phyloP scores from a whole-genome alignment of 2,113 vertebrate genomes.

The Casuarius casuarius region DNA sequence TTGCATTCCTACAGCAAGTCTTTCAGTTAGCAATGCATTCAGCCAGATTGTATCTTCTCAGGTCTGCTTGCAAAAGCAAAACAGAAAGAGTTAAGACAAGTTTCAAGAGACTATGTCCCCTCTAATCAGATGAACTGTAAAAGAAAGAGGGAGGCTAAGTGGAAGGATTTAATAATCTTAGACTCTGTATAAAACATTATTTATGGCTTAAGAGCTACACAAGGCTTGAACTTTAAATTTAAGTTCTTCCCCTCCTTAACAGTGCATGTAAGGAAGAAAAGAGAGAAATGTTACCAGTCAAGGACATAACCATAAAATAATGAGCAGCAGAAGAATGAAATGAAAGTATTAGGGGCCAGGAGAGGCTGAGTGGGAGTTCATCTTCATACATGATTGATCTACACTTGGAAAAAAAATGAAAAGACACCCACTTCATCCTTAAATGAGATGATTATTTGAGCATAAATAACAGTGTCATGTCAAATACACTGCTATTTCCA shows the following conservation, averaged over 20 bases:
- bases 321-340: slow-evolving; percentile 53
- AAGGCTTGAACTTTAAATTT: not conserved
- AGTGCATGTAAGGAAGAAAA: slow-evolving; percentile 50
- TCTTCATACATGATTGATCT: slow-evolving; percentile 65
- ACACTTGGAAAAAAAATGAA: slow-evolving; percentile 10
- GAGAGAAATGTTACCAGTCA: slow-evolving; percentile 66
- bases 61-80: slow-evolving; percentile 8
- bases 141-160: slow-evolving; percentile 36
- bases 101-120: not conserved
- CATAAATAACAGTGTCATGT: slow-evolving; percentile 57
- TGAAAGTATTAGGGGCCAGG: slow-evolving; percentile 39
- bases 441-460: slow-evolving; percentile 50
- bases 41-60: not conserved
- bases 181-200: slow-evolving; percentile 54
- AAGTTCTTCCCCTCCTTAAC: slow-evolving; percentile 32
- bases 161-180: slow-evolving; percentile 44
- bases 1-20: not conserved
- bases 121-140: slow-evolving; percentile 36
- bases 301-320: slow-evolving; percentile 71
- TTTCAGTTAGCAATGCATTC: not conserved
- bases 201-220: slow-evolving; percentile 37
- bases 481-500: slow-evolving; percentile 41
- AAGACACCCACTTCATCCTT: slow-evolving; percentile 13
- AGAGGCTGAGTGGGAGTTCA: slow-evolving; percentile 60
- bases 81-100: slow-evolving; percentile 16